These are phyloP conservation scores for Panzeria rudis DNA, from an alignment of 2,888 invertebrate species.

Conservation along the genomic window DNA sequence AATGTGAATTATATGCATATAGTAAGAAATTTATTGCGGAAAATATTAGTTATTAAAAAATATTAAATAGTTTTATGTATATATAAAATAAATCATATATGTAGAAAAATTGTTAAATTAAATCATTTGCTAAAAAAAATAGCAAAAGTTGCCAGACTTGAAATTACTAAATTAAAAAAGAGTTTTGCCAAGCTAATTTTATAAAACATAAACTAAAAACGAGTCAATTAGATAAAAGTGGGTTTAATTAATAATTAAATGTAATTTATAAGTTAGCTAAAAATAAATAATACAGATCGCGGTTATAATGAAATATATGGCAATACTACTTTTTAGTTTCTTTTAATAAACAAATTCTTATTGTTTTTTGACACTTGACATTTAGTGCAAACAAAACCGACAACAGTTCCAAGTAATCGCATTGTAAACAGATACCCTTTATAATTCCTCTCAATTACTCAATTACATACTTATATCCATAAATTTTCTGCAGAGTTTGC, in stretches of 20 bases:
- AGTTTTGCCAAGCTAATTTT: not conserved
- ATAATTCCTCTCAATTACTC: not conserved
- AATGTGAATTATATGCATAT: not conserved
- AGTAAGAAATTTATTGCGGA: not conserved
- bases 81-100: not conserved
- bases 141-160: slow-evolving; percentile 52
- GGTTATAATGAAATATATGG: slow-evolving; percentile 33
- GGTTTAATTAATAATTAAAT: not conserved
- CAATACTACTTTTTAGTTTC: slow-evolving; percentile 46
- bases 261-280: not conserved
- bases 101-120: not conserved
- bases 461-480: no score
- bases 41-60: not conserved
- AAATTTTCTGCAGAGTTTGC: not conserved
- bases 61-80: not conserved
- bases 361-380: slow-evolving; percentile 68
- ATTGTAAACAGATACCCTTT: not conserved
- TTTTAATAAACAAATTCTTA: slow-evolving; percentile 44
- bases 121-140: slow-evolving; percentile 42
- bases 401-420: slow-evolving; percentile 37
- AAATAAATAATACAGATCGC: no score
- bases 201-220: not conserved
- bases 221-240: not conserved
- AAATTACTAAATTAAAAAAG: not conserved
- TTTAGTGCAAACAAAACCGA: slow-evolving; percentile 57